phyloP scores from a whole-genome alignment of 2,797 vertebrate genomes.

The Lophotriccus pileatus region DNA sequence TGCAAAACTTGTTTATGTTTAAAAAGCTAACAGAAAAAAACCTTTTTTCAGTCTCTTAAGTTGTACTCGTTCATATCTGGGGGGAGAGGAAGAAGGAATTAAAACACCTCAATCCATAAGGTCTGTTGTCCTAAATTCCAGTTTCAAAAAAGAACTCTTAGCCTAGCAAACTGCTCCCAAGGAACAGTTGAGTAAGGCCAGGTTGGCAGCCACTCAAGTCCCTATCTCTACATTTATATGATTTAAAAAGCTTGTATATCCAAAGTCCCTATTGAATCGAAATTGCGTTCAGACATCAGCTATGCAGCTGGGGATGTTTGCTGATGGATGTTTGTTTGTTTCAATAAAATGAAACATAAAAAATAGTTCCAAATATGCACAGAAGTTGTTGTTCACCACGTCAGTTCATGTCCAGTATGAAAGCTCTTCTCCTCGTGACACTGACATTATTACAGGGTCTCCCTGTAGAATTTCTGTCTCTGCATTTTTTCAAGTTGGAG shows the following conservation, averaged over 20 bases:
- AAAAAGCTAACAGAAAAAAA: background rate
- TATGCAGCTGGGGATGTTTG: constrained; percentile 27
- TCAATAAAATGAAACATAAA: constrained; percentile 30
- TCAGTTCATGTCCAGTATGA: background rate
- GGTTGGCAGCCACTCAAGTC: constrained; percentile 43
- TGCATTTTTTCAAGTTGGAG: background rate
- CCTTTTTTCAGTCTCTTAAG: background rate
- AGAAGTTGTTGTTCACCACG: constrained; percentile 36
- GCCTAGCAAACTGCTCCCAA: constrained; percentile 41
- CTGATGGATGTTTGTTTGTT: constrained; percentile 50
- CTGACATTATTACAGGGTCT: background rate
- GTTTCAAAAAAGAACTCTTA: constrained; percentile 27
- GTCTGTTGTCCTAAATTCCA: constrained; percentile 2
- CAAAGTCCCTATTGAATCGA: constrained; percentile 27
- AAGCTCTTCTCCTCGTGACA: background rate
- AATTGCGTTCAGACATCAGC: constrained; percentile 23
- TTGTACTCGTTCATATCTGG: background rate
- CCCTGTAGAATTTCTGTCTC: background rate
- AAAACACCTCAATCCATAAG: background rate
- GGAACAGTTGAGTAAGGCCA: constrained; percentile 27
- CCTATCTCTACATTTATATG: constrained; percentile 40
- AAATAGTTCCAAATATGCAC: constrained; percentile 49
- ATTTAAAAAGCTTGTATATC: constrained; percentile 39
- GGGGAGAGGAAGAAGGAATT: background rate
- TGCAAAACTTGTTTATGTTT: background rate